Base-by-base conservation (phyloP, 2,797 vertebrate genomes). In the Capromys pilorides region DNA sequence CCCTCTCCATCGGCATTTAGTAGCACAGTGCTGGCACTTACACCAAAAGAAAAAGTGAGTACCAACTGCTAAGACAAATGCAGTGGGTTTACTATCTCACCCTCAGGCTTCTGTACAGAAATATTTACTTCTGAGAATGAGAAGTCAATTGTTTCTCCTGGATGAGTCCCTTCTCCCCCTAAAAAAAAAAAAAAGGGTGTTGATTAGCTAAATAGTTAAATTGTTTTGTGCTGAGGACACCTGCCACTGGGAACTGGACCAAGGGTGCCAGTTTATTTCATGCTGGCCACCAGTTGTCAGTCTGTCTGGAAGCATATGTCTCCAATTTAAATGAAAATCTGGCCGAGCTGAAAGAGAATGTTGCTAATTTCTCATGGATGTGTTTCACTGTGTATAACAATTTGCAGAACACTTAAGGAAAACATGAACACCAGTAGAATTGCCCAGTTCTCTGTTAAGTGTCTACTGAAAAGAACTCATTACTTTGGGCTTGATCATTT, bases 351-450 rank as follows among this genome's bases (percentile, higher is more conserved):
- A 94, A 96, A 92, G 51, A 78, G 67, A 89, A 79, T 81, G 69
- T 93, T 94, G 67, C 67, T 93, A 16, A 85, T 95, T 94, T 96
- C 85, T 96, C 96, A 69, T 75, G 87, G 85, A 73, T 94, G 62
- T 96, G 36, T 92, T 95, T 93, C 91, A 92, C 88, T 96, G 33
- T 94, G 95, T 95, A 86, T 78, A 94, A 69, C 83, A 91, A 75
- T 95, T 96, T 94, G 66, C 61, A 93, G 94, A 97, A 64, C 85
- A 59, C 33, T 73, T 73, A 31, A 92, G 66, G 86, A 96, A 96
- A 96, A 93, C 75, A 96, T 86, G 82, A 95, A 24, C 83, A 89
- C 88, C 49, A 83, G 62, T 77, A 19, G 31, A 64, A 91, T 85
- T 57, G 6, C 26, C 39, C 11, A 79, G 71, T 94, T 94, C 84